Percentiles rank a stretch among this genome's conserved stretches.
Evolutionary conservation across 2,797 vertebrate genomes (phyloP).

Genomic region (Heteromormyrus szaboi): DNA sequence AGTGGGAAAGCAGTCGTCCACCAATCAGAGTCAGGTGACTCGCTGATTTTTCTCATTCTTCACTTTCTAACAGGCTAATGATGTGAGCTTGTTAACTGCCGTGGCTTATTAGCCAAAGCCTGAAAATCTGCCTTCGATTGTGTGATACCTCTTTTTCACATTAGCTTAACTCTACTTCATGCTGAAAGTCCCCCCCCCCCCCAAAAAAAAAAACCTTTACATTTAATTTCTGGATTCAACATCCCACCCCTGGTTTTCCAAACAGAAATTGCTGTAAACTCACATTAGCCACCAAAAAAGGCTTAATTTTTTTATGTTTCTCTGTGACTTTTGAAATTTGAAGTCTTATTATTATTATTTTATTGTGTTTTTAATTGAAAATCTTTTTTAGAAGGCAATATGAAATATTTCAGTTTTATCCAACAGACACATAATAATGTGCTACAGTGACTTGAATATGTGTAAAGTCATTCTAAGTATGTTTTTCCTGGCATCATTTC

Average conservation of each 20-base stretch:
- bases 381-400: background rate
- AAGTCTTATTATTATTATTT: constrained; percentile 36
- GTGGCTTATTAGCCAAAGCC: background rate
- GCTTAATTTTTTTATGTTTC: background rate
- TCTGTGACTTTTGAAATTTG: constrained; percentile 50
- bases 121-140: background rate
- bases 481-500: background rate
- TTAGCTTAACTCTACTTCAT: background rate
- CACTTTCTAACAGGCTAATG: background rate
- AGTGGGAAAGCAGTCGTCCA: background rate
- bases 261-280: background rate
- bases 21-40: background rate
- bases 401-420: background rate
- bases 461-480: background rate
- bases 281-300: background rate
- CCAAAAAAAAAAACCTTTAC: background rate
- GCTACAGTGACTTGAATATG: background rate
- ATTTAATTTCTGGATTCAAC: background rate
- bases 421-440: background rate
- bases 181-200: background rate
- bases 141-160: background rate
- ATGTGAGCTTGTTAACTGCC: background rate
- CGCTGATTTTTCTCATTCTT: background rate
- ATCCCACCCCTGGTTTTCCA: background rate
- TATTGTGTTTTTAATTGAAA: background rate